Evolutionary conservation across 2,797 vertebrate species (phyloP), one percentile per base, ranked within the genome.

Genomic region (Myoxocephalus aenaeus): DNA sequence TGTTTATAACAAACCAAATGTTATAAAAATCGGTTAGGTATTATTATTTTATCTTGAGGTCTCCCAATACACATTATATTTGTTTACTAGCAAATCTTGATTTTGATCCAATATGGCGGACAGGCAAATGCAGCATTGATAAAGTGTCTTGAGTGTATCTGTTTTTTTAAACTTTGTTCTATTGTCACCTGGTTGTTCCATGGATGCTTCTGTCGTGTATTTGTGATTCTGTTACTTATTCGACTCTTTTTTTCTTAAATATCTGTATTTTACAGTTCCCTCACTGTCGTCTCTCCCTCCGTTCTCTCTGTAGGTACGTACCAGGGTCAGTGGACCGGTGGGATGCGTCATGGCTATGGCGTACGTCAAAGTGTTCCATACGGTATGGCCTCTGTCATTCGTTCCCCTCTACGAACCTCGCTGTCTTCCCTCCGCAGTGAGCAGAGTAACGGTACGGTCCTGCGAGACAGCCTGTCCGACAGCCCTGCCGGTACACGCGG

Each of bases 301-400:
- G 4, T 42, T 59, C 8, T 38, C 44, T 29, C 51, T 34, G 14
- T 29, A 99, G 97, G 97, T 90, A 98, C 97, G 0, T 99, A 96
- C 93, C 97, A 98, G 92, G 97, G 97, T 71, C 97, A 99, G 77
- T 99, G 97, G 97, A 97, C 96, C 62, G 97, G 97, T 34, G 97
- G 97, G 73, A 97, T 98, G 97, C 96, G 97, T 14, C 97, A 99
- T 0, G 97, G 97, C 25, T 98, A 97, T 0, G 97, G 97, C 0
- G 97, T 98, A 20, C 96, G 97, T 74, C 97, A 99, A 87, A 99
- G 97, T n/a, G 97, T 98, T 25, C 97, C 97, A 14, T 98, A 98
- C 0, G 97, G 97, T 70, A 98, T 99, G 97, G 97, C 97, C 29
- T 96, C 97, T 0, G 97, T 99, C 89, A 98, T 99, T 90, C 97